Percentiles rank a stretch among this genome's conserved stretches.
phyloP scores from a whole-genome alignment of 92 coral and sea anemone genomes.

The Siderastrea siderea region DNA sequence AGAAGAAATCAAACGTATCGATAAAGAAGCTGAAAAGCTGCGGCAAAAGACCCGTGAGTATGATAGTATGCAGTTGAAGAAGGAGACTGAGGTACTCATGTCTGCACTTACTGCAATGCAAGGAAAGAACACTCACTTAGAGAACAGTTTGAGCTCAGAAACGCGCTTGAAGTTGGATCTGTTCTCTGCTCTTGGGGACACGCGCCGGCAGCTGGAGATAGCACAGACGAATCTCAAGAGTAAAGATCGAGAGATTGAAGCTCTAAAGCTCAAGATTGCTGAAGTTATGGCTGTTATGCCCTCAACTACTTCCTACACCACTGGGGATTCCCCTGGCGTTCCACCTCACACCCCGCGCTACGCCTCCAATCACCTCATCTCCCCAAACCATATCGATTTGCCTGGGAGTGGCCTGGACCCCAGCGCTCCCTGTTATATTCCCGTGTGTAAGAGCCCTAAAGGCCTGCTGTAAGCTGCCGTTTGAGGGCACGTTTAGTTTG shows the following conservation, averaged over 20 bases:
- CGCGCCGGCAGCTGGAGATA: constrained; percentile 96
- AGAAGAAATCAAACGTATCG: constrained; percentile 82
- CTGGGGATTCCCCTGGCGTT: constrained; percentile 63
- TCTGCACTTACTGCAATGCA: constrained; percentile 96
- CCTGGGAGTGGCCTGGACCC: constrained; percentile 83
- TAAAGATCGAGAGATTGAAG: constrained; percentile 90
- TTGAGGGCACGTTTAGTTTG: not conserved
- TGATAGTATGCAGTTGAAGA: constrained; percentile 92
- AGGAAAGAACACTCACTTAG: constrained; percentile 97
- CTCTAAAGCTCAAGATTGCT: constrained; percentile 95
- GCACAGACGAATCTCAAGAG: constrained; percentile 85
- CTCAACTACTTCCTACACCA: constrained; percentile 50
- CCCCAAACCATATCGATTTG: constrained; percentile 61
- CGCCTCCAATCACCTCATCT: constrained; percentile 50
- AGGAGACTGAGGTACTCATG: constrained; percentile 97
- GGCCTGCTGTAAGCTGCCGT: constrained; percentile 33
- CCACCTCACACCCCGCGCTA: constrained; percentile 38
- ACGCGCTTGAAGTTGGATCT: constrained; percentile 95
- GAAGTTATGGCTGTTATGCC: constrained; percentile 99
- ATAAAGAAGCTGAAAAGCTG: constrained; percentile 82
- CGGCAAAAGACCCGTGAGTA: constrained; percentile 89
- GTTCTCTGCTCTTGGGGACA: constrained; percentile 98
- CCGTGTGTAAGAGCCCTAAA: constrained; percentile 47
- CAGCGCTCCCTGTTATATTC: constrained; percentile 88
- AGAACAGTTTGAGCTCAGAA: constrained; percentile 97